Conservation (phyloP, 2,797 vertebrate species). For the Notamacropus eugenii region DNA sequence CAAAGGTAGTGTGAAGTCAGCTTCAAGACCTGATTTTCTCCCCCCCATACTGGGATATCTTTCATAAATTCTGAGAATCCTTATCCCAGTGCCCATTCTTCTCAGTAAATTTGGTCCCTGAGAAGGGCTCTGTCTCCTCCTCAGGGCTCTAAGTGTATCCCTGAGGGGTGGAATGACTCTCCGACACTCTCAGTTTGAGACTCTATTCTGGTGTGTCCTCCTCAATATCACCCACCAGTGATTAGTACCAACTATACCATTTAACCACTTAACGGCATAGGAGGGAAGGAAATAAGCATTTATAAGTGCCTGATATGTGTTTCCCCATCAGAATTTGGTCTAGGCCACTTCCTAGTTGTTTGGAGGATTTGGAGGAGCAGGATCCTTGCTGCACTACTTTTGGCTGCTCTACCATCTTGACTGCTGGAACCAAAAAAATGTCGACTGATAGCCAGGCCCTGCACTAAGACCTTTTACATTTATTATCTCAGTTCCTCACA, state of each 20-base stretch:
- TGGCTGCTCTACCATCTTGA: no score
- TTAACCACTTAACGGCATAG: background rate
- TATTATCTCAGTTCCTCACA: background rate
- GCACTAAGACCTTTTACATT: background rate
- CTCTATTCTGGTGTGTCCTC: background rate
- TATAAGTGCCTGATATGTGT: background rate
- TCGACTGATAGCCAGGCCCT: background rate
- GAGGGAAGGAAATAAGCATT: background rate
- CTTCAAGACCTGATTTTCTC: background rate
- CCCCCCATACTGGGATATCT: background rate
- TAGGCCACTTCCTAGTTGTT: no score
- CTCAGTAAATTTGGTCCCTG: background rate
- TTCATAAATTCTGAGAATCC: background rate
- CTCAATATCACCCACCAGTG: background rate
- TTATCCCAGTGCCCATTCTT: background rate
- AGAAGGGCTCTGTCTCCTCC: background rate
- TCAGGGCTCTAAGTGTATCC: background rate
- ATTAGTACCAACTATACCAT: background rate
- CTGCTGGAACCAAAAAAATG: no score
- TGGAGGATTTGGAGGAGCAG: no score
- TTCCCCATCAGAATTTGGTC: no score
- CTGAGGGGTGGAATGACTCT: background rate
- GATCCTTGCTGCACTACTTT: no score
- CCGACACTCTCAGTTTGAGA: background rate
- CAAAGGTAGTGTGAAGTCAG: background rate